phyloP scores from a whole-genome alignment of 2,888 invertebrate genomes.

The Anthophora plumipes region DNA sequence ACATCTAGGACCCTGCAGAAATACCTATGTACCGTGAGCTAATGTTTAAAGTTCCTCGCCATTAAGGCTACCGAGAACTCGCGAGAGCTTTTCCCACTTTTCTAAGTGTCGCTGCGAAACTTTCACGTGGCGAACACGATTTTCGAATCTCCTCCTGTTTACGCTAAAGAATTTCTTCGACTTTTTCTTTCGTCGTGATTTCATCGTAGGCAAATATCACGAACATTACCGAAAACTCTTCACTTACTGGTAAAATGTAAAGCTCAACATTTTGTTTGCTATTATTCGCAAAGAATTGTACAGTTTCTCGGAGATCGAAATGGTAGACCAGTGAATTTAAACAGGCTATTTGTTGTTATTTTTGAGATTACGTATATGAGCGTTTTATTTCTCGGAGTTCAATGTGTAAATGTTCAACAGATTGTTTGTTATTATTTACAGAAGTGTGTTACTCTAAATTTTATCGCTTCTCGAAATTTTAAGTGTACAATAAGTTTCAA shows the following conservation, averaged over 20 bases:
- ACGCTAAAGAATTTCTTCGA: background rate
- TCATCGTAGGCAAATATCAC: too few relatives aligned
- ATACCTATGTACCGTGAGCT: constrained; percentile 39
- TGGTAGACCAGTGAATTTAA: background rate
- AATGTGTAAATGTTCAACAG: too few relatives aligned
- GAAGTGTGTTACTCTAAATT: too few relatives aligned
- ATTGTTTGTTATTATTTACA: too few relatives aligned
- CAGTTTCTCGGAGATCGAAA: background rate
- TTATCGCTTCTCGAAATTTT: too few relatives aligned
- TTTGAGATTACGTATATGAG: too few relatives aligned
- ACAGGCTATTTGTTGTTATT: background rate
- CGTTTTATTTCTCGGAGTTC: too few relatives aligned
- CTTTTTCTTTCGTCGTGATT: background rate
- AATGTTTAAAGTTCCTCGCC: constrained; percentile 51
- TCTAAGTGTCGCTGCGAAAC: background rate
- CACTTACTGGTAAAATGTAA: too few relatives aligned
- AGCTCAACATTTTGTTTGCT: too few relatives aligned
- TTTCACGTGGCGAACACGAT: background rate
- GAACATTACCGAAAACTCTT: background rate
- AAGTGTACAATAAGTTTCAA: too few relatives aligned
- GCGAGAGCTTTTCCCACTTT: constrained; percentile 40
- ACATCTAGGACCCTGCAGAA: constrained; percentile 48
- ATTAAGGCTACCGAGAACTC: constrained; percentile 29
- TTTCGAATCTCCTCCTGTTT: background rate
- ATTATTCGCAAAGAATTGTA: too few relatives aligned